Conservation (phyloP, 2,113 vertebrate genomes). For the Cygnus atratus region DNA sequence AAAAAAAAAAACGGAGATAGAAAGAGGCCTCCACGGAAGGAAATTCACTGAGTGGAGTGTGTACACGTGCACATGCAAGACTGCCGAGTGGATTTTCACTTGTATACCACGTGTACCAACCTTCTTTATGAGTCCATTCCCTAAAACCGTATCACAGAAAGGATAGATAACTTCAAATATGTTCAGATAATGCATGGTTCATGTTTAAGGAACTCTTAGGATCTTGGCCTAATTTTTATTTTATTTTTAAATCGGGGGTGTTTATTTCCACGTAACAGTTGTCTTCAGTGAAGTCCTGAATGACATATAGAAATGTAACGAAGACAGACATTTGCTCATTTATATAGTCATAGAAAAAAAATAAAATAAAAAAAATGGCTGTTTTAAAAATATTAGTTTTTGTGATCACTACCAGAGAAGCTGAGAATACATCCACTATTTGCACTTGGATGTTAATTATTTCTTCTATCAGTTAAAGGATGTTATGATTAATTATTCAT, state of each 20-base stretch:
- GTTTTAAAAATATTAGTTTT: slow-evolving; percentile 1
- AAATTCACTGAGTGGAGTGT: not conserved
- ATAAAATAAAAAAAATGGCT: not conserved
- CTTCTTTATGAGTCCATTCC: not conserved
- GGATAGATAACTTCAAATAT: not conserved
- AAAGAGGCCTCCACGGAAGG: slow-evolving; percentile 45
- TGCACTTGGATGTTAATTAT: not conserved
- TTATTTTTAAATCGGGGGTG: not conserved
- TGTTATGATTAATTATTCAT: not conserved
- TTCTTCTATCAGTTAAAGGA: slow-evolving; percentile 17
- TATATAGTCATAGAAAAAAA: not conserved
- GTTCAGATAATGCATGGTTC: not conserved
- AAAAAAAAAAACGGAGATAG: not conserved
- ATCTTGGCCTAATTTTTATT: not conserved
- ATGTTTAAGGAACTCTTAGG: not conserved
- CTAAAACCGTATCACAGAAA: not conserved
- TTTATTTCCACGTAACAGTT: not conserved
- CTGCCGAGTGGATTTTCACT: not conserved
- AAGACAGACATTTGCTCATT: not conserved
- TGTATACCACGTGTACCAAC: not conserved
- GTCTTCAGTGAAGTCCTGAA: not conserved
- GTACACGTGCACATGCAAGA: not conserved
- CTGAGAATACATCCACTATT: not conserved
- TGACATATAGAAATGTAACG: not conserved
- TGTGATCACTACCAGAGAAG: not conserved